phyloP scores from a whole-genome alignment of 2,888 invertebrate species.

The Thymelicus lineola region DNA sequence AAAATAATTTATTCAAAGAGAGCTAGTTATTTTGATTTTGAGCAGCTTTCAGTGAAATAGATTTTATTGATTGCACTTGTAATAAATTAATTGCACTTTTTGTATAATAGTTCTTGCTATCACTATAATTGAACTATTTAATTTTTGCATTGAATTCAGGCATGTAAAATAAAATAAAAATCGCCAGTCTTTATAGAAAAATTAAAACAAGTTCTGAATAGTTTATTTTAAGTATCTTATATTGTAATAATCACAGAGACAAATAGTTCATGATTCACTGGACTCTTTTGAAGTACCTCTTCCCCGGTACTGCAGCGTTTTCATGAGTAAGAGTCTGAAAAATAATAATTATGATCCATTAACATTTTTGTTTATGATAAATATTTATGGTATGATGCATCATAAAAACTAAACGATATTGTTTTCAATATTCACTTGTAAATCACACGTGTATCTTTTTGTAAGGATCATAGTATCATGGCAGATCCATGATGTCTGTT shows the following conservation, averaged over 20 bases:
- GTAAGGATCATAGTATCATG: too few relatives aligned
- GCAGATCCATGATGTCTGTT: too few relatives aligned
- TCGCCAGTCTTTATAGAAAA: background rate
- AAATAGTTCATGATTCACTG: background rate
- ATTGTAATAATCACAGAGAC: background rate
- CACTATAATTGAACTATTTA: background rate
- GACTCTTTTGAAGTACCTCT: constrained; percentile 84
- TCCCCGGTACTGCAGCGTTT: constrained; percentile 76
- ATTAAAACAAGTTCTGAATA: too few relatives aligned
- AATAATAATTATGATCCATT: constrained; percentile 31
- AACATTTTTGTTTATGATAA: background rate
- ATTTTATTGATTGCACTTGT: too few relatives aligned
- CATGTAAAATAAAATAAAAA: background rate
- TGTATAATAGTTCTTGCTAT: background rate
- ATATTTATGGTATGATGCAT: too few relatives aligned
- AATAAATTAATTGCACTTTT: too few relatives aligned
- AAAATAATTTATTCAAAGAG: too few relatives aligned
- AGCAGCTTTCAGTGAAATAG: too few relatives aligned
- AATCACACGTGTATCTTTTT: too few relatives aligned
- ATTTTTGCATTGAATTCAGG: background rate
- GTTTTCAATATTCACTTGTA: too few relatives aligned
- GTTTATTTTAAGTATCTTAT: background rate
- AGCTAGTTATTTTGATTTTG: too few relatives aligned
- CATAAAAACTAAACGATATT: too few relatives aligned
- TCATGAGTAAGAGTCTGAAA: constrained; percentile 86